Conservation (phyloP, 2,113 vertebrate genomes). For the Rousettus leschenaultii region DNA sequence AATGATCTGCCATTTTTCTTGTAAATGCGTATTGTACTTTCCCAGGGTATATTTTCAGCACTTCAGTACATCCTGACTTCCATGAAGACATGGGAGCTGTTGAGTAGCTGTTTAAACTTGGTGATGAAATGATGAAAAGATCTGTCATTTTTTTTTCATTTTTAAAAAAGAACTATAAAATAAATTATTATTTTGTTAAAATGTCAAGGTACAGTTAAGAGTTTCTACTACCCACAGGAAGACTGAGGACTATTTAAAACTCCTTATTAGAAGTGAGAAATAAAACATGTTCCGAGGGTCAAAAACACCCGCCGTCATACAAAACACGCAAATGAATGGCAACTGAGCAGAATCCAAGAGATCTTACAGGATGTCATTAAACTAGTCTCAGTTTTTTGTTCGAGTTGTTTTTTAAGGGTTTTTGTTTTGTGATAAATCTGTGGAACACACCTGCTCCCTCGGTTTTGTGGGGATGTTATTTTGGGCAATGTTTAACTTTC, state of each 20-base stretch:
- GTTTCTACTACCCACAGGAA: neutral
- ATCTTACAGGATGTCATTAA: neutral
- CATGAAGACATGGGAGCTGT: neutral
- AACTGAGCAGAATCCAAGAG: conserved; percentile 4
- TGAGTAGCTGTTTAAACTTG: neutral
- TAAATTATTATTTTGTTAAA: neutral
- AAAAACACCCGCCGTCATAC: conserved; percentile 39
- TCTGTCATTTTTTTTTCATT: neutral
- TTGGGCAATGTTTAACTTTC: neutral
- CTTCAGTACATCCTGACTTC: neutral
- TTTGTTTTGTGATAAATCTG: conserved; percentile 11
- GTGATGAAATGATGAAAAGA: neutral
- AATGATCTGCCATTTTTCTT: neutral
- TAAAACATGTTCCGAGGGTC: neutral
- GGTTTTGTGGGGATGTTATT: neutral
- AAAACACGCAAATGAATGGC: neutral
- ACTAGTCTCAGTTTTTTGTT: conserved; percentile 19
- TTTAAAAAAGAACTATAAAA: conserved; percentile 23
- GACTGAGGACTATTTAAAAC: conserved; percentile 36
- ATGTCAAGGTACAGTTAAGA: conserved; percentile 20
- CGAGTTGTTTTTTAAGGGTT: neutral
- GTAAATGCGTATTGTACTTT: neutral
- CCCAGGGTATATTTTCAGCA: neutral
- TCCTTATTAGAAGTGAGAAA: neutral
- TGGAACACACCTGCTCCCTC: conserved; percentile 32